phyloP scores from a whole-genome alignment of 2,113 vertebrate species.

The Ramphastos sulfuratus region DNA sequence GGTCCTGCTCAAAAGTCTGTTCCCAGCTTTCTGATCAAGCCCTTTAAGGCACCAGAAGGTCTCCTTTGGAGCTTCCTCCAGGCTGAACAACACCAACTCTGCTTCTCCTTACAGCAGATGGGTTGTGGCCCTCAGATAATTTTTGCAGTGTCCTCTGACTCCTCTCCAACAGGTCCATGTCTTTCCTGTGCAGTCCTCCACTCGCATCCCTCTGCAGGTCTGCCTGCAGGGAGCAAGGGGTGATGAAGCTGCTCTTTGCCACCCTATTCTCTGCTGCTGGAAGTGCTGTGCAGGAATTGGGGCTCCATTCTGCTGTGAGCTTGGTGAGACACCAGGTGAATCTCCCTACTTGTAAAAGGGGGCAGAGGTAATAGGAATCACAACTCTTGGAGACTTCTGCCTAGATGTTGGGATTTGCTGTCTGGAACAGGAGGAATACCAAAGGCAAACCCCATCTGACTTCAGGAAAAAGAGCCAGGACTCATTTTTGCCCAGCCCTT shows the following conservation, averaged over 20 bases:
- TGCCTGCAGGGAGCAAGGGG: fast-evolving
- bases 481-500: neutral
- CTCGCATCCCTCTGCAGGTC: neutral
- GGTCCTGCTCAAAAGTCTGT: too few species aligned
- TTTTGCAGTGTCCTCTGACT: too few species aligned
- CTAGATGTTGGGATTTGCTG: neutral
- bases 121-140: too few species aligned
- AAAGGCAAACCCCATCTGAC: neutral
- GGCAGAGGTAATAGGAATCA: neutral
- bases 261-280: neutral
- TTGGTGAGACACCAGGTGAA: neutral
- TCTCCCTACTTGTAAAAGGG: neutral
- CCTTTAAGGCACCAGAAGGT: too few species aligned
- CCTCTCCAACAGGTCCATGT: too few species aligned
- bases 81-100: too few species aligned
- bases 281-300: neutral
- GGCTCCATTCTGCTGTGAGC: neutral
- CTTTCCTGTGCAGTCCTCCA: neutral
- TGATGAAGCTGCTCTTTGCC: neutral
- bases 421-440: neutral
- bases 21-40: too few species aligned
- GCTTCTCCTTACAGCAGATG: too few species aligned
- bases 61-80: too few species aligned
- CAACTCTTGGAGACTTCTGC: neutral
- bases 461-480: neutral